Conservation (phyloP, 2,113 vertebrate species). For the Burhinus bistriatus region DNA sequence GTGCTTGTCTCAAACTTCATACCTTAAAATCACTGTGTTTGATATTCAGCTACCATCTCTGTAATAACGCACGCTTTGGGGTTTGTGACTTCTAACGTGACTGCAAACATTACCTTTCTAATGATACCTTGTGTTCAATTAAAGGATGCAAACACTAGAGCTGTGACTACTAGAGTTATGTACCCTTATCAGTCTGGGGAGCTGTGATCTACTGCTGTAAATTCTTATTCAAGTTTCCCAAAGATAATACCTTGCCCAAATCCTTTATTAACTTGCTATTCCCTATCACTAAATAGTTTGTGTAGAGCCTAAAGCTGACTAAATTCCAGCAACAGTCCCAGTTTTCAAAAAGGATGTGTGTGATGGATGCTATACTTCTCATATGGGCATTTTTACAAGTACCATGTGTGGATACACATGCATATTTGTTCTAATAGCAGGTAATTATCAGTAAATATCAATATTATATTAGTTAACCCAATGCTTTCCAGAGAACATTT, state of each 20-base stretch:
- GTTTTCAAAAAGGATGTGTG: not conserved
- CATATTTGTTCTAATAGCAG: not conserved
- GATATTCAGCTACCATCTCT: not conserved
- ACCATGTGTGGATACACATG: fast-evolving
- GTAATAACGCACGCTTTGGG: not conserved
- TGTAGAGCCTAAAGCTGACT: not conserved
- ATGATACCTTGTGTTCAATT: not conserved
- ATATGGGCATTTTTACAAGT: not conserved
- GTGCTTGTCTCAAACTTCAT: not conserved
- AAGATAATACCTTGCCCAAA: not conserved
- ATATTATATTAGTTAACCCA: not conserved
- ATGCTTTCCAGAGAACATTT: not conserved
- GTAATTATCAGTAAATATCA: not conserved
- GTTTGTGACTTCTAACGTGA: not conserved
- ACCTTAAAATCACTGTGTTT: not conserved
- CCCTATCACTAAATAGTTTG: not conserved
- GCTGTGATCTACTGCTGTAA: not conserved
- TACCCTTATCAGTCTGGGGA: not conserved
- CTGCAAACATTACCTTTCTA: not conserved
- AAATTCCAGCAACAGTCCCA: not conserved
- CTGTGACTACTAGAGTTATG: not conserved
- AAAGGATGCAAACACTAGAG: not conserved
- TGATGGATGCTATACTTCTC: not conserved
- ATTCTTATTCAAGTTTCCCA: not conserved
- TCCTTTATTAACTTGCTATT: not conserved